phyloP scores from a whole-genome alignment of 2,888 invertebrate genomes.

The Odontothrips loti region DNA sequence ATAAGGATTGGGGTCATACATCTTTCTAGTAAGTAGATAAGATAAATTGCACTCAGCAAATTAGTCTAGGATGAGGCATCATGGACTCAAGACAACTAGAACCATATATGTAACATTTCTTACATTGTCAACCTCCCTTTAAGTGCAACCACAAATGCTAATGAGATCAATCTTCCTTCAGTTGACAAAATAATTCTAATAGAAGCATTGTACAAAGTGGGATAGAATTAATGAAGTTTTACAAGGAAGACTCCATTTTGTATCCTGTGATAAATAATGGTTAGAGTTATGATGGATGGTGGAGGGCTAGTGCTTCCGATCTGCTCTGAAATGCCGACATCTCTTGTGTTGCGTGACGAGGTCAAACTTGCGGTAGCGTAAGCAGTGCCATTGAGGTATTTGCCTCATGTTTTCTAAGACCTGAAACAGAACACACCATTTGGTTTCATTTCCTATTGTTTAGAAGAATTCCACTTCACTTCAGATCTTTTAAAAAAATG shows the following conservation, averaged over 20 bases:
- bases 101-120: not conserved
- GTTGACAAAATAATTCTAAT: not conserved
- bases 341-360: conserved; percentile 72
- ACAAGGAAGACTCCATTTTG: too few relatives aligned
- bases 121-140: not conserved
- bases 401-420: conserved; percentile 69
- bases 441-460: not conserved
- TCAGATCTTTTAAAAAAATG: too few relatives aligned
- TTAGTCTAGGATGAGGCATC: too few relatives aligned
- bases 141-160: not conserved
- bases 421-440: conserved; percentile 46
- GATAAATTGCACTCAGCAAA: too few relatives aligned
- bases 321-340: conserved; percentile 50
- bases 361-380: conserved; percentile 74
- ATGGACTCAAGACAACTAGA: too few relatives aligned
- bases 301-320: not conserved
- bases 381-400: conserved; percentile 80
- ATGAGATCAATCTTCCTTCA: not conserved
- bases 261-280: not conserved
- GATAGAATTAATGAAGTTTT: too few relatives aligned
- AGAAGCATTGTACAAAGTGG: not conserved
- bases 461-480: not conserved
- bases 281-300: not conserved
- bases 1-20: too few relatives aligned
- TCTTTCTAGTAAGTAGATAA: too few relatives aligned